Percentiles rank a stretch among this genome's conserved stretches.
Evolutionary conservation across 1,140 invertebrate species (phyloP).

Genomic region (Penaeus vannamei): DNA sequence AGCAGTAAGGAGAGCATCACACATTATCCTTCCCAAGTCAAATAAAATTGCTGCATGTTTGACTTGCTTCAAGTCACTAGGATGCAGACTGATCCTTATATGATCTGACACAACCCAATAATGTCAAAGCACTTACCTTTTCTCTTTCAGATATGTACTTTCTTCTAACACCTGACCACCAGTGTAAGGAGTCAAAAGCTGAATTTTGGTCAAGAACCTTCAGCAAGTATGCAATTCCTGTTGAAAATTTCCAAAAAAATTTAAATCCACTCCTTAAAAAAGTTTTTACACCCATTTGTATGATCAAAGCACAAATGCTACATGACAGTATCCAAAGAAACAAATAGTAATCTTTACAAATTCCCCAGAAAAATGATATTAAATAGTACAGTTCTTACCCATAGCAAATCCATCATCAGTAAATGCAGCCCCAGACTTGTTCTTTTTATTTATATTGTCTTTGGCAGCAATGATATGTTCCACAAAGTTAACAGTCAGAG

Average conservation of each 20-base stretch:
- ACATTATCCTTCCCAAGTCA: no score
- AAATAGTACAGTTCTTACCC: conserved; percentile 76
- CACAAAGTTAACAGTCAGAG: conserved; percentile 94
- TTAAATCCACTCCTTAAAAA: no score
- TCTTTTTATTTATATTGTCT: conserved; percentile 90
- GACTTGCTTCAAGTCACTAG: background rate
- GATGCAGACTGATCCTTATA: background rate
- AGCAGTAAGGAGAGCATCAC: no score
- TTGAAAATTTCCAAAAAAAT: no score
- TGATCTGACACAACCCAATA: background rate
- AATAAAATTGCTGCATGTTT: no score
- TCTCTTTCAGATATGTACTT: conserved; percentile 81
- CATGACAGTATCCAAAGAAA: background rate
- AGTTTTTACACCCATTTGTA: no score
- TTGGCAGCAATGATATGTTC: conserved; percentile 94
- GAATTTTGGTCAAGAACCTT: conserved; percentile 79
- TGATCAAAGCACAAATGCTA: no score
- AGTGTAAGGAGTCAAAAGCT: conserved; percentile 94
- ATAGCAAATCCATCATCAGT: conserved; percentile 99
- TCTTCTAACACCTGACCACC: conserved; percentile 91
- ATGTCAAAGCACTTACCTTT: conserved; percentile 71
- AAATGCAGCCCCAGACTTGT: conserved; percentile 88
- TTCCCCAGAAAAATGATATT: background rate
- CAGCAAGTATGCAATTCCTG: conserved; percentile 81
- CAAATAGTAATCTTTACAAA: background rate